Percentiles rank a stretch among this genome's conserved stretches.
Conservation (phyloP, 2,113 vertebrate genomes). For the Callospermophilus lateralis region DNA sequence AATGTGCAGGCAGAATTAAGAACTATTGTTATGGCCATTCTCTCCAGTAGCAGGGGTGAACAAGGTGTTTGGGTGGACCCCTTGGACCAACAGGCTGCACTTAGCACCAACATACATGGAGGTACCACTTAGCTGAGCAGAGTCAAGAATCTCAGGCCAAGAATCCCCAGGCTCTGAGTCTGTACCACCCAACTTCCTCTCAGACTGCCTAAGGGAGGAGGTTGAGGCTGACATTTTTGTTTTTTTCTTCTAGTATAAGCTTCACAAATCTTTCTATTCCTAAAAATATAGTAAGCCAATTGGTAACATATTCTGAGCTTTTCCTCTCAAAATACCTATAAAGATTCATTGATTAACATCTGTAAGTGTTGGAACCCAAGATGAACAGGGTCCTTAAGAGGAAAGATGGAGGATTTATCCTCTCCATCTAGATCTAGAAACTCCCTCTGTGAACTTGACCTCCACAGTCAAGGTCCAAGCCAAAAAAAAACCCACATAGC, state of each 20-base stretch:
- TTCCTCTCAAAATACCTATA: not conserved
- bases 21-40: not conserved
- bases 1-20: not conserved
- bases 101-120: not conserved
- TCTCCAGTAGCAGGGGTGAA: not conserved
- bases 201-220: not conserved
- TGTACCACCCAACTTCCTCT: not conserved
- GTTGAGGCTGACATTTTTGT: not conserved
- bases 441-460: constrained; percentile 2
- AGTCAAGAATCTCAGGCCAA: not conserved
- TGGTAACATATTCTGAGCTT: not conserved
- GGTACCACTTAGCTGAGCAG: not conserved
- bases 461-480: not conserved
- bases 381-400: not conserved
- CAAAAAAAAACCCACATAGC: not conserved
- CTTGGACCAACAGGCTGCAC: not conserved
- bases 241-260: not conserved
- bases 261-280: not conserved
- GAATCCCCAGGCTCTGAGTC: not conserved
- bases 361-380: not conserved
- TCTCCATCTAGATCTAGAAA: constrained; percentile 28
- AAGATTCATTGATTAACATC: not conserved
- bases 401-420: not conserved
- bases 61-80: not conserved
- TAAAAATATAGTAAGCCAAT: not conserved